These are phyloP conservation scores for Pheosia gnoma DNA, from an alignment of 2,888 invertebrate species.

Conservation along the genomic window DNA sequence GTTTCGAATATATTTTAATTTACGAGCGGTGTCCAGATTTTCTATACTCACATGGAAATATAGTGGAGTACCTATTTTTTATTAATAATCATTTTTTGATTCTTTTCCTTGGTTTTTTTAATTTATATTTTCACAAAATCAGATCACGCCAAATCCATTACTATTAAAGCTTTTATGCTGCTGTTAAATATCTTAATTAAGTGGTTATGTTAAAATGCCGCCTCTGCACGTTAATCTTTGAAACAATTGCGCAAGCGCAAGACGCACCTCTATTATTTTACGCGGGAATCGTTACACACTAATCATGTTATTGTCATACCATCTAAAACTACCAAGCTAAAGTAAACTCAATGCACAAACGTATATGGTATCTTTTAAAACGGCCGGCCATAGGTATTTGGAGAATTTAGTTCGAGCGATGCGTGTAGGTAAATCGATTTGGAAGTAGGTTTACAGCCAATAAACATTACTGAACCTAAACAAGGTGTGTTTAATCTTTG, in stretches of 20 bases:
- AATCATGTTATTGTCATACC: constrained; percentile 6
- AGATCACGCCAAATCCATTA: neutral
- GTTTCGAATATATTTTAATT: too few species aligned
- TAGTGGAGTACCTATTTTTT: neutral
- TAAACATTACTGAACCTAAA: neutral
- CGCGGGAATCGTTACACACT: constrained; percentile 1
- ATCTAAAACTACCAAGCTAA: neutral
- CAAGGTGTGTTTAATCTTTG: neutral
- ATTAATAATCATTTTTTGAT: neutral
- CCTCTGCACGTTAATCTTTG: neutral
- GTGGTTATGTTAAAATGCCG: neutral
- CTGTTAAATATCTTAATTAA: neutral
- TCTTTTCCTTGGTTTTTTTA: too few species aligned
- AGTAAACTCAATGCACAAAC: neutral
- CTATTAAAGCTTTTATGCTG: too few species aligned
- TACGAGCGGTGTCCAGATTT: too few species aligned
- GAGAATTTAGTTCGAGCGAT: neutral
- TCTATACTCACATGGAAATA: too few species aligned
- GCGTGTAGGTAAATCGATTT: neutral
- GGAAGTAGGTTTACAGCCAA: constrained; percentile 1
- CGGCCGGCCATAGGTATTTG: neutral
- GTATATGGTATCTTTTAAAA: neutral
- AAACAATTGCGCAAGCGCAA: neutral
- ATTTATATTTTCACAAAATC: neutral
- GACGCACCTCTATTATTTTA: constrained; percentile 5